phyloP scores from a whole-genome alignment of 2,113 vertebrate genomes.

The Hassar affinis region DNA sequence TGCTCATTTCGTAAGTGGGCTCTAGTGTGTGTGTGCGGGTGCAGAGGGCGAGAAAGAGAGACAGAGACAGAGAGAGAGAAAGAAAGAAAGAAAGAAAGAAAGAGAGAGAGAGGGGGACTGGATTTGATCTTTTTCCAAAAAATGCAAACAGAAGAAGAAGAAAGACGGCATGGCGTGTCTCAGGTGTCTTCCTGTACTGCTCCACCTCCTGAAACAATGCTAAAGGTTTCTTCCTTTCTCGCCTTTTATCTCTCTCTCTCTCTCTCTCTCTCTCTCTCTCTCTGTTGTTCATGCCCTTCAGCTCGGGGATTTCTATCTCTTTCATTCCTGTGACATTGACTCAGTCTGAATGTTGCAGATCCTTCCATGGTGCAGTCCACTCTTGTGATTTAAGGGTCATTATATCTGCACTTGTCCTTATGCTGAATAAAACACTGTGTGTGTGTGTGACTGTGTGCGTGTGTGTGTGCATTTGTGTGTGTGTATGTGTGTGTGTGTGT shows the following conservation, averaged over 20 bases:
- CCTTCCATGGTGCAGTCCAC: too few relatives aligned
- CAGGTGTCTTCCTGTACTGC: neutral
- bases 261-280: neutral
- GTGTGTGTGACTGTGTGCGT: too few relatives aligned
- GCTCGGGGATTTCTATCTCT: neutral
- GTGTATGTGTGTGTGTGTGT: too few relatives aligned
- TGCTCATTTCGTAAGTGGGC: slow-evolving; percentile 16
- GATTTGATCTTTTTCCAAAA: neutral
- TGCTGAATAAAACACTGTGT: too few relatives aligned
- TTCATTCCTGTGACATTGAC: neutral
- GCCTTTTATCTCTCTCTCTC: too few relatives aligned
- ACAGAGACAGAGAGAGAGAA: neutral
- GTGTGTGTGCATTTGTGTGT: too few relatives aligned
- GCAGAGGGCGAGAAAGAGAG: neutral
- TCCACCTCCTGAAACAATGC: neutral
- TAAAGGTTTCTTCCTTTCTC: neutral
- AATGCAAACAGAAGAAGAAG: neutral
- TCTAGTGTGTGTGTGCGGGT: neutral
- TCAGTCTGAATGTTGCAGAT: neutral
- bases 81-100: neutral
- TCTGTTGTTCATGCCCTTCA: neutral
- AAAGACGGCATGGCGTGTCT: neutral
- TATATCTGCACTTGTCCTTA: too few relatives aligned
- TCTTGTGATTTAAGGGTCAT: too few relatives aligned
- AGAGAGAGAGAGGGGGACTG: neutral